phyloP scores from a whole-genome alignment of 2,888 invertebrate species.

The Metopia argyrocephala region DNA sequence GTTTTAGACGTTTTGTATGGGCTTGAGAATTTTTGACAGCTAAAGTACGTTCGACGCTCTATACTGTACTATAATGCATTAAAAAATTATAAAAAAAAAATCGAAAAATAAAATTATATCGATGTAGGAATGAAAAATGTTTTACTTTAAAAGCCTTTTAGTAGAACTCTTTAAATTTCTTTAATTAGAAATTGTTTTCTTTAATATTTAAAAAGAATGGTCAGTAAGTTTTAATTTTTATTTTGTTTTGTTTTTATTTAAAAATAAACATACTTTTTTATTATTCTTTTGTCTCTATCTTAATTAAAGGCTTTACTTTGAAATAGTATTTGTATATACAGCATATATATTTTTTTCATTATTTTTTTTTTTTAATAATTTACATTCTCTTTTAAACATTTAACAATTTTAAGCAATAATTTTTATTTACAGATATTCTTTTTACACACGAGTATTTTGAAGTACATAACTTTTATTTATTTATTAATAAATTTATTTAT shows the following conservation, averaged over 20 bases:
- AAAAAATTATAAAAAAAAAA: not conserved
- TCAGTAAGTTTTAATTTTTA: slow-evolving; percentile 27
- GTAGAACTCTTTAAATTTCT: not conserved
- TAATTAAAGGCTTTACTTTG: slow-evolving; percentile 58
- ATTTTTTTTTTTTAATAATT: not conserved
- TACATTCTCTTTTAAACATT: not conserved
- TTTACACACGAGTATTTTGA: too few species aligned
- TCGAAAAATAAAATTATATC: too few species aligned
- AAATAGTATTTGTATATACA: slow-evolving; percentile 68
- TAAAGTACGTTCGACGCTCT: too few species aligned
- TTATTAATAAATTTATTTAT: slow-evolving; percentile 13
- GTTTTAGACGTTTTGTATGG: too few species aligned
- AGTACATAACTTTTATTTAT: slow-evolving; percentile 24
- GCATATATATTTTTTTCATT: slow-evolving; percentile 36
- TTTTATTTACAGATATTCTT: not conserved
- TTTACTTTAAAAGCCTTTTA: not conserved
- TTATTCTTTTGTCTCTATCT: slow-evolving; percentile 14
- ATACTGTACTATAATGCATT: too few species aligned
- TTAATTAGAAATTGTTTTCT: not conserved
- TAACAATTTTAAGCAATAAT: not conserved
- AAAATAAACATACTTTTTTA: not conserved
- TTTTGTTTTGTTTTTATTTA: slow-evolving; percentile 3
- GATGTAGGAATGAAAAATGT: not conserved
- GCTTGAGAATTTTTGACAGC: too few species aligned
- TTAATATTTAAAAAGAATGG: slow-evolving; percentile 14